Conservation (phyloP, 2,888 invertebrate species). For the Pseudeuparius sepicola region DNA sequence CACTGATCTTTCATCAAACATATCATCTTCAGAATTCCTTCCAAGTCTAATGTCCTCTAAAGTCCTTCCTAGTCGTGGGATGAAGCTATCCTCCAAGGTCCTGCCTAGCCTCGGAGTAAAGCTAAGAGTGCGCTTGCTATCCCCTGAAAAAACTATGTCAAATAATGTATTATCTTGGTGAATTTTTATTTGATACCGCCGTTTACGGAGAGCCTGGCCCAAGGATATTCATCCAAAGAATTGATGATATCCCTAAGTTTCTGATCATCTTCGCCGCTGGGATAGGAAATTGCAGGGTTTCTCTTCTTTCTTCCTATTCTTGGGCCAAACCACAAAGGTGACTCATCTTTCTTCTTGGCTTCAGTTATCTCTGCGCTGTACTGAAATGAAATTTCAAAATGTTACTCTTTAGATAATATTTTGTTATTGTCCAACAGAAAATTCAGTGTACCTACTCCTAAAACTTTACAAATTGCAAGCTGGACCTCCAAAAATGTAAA, state of each 20-base stretch:
- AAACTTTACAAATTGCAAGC: too few relatives aligned
- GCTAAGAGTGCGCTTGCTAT: constrained; percentile 27
- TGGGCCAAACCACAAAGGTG: constrained; percentile 46
- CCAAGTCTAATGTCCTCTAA: too few relatives aligned
- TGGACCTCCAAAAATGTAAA: too few relatives aligned
- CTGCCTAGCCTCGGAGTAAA: constrained; percentile 44
- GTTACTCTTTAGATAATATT: too few relatives aligned
- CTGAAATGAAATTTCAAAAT: constrained; percentile 10
- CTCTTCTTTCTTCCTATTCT: constrained; percentile 44
- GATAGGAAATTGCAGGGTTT: constrained; percentile 28
- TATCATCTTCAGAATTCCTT: too few relatives aligned
- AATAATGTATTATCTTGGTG: constrained; percentile 16
- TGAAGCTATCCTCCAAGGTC: constrained; percentile 36
- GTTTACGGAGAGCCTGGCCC: constrained; percentile 37
- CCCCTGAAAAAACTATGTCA: neutral
- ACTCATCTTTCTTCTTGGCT: constrained; percentile 19
- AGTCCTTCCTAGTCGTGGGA: too few relatives aligned
- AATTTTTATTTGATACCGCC: constrained; percentile 28
- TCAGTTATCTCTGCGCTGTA: constrained; percentile 10
- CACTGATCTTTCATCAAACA: too few relatives aligned
- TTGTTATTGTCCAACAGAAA: too few relatives aligned
- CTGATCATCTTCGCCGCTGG: constrained; percentile 26
- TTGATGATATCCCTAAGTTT: constrained; percentile 35
- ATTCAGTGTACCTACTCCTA: too few relatives aligned
- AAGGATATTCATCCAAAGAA: constrained; percentile 36